Conservation (phyloP, 1,140 invertebrate genomes). For the Agraylea sexmaculata region DNA sequence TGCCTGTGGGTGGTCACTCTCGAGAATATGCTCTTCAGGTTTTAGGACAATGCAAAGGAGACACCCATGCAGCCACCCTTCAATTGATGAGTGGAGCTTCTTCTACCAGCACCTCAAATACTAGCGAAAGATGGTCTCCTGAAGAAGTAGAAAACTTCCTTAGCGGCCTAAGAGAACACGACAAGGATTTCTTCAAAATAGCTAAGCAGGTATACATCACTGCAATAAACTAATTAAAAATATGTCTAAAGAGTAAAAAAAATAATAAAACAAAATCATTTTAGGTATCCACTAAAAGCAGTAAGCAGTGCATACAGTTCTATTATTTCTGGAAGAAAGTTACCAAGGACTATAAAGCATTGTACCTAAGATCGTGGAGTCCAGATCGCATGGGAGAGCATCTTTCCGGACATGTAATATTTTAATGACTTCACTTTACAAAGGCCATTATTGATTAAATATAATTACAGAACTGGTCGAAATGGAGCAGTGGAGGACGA, state of each 20-base stretch:
- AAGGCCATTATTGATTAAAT: too few relatives aligned
- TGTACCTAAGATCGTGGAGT: constrained; percentile 21
- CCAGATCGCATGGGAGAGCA: constrained; percentile 16
- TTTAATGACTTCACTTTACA: too few relatives aligned
- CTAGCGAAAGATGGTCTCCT: constrained; percentile 73
- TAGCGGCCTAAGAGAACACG: constrained; percentile 73
- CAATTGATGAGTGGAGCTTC: constrained; percentile 55
- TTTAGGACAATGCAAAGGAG: constrained; percentile 73
- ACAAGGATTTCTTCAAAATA: constrained; percentile 89
- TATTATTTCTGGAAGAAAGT: constrained; percentile 99
- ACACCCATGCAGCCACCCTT: constrained; percentile 80
- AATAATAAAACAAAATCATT: too few relatives aligned
- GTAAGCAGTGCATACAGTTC: constrained; percentile 92
- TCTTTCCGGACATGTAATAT: constrained; percentile 8
- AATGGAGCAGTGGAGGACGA: constrained; percentile 18
- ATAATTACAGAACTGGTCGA: constrained; percentile 17
- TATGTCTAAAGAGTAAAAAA: not conserved
- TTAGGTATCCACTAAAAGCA: constrained; percentile 74
- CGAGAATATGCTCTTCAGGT: constrained; percentile 91
- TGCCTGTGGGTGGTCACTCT: constrained; percentile 82
- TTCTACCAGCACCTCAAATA: constrained; percentile 56
- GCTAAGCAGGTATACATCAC: constrained; percentile 60
- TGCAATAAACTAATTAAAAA: constrained; percentile 1
- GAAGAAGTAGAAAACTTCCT: constrained; percentile 83
- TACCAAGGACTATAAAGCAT: constrained; percentile 62